Base-by-base conservation (phyloP, 2,797 vertebrate species). In the Coracias cyanogaster region DNA sequence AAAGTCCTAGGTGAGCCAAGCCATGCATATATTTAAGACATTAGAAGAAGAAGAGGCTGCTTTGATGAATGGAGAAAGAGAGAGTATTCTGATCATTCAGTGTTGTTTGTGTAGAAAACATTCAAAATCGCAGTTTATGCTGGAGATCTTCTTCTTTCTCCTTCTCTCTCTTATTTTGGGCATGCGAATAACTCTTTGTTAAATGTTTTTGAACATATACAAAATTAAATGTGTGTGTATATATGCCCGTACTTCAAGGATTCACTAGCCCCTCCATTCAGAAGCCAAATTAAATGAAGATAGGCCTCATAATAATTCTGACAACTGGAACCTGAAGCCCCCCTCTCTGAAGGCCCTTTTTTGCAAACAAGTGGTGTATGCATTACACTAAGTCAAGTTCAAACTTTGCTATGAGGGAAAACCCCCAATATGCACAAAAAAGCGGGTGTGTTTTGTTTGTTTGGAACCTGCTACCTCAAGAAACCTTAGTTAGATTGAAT, bases 161-260 rank as follows among this genome's bases (percentile, higher is more conserved):
- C 9, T 45, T 57, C 13, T 7, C 5, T 62, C 25, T 72, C 21
- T 73, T n/a, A 29, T 22, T 61, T 77, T 39, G 67, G 35, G 11
- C 31, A 49, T 28, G 24, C 48, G 20, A 73, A n/a, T 49, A 78
- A 65, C 18, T 77, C 26, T 67, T 72, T 62, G 11, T 62, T 52
- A 25, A 4, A 70, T 15, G 28, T 4, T 61, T 71, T 37, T 73
- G 17, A 29, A 64, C 64, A 58, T 18, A 41, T 11, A 41, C 12
- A 76, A 24, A 67, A 51, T 41, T 67, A 72, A 66, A 57, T 11
- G n/a, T 18, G 7, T 22, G 39, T 10, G 4, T 46, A 39, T 46
- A n/a, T 33, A 41, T 5, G 3, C 3, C 18, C 15, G 1, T 52
- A 48, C 14, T 62, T 61, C 0, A 9, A 71, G 11, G 37, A 31